Evolutionary conservation across 2,888 invertebrate genomes (phyloP), one percentile per base, ranked within the genome.

Genomic region (Rutpela maculata): DNA sequence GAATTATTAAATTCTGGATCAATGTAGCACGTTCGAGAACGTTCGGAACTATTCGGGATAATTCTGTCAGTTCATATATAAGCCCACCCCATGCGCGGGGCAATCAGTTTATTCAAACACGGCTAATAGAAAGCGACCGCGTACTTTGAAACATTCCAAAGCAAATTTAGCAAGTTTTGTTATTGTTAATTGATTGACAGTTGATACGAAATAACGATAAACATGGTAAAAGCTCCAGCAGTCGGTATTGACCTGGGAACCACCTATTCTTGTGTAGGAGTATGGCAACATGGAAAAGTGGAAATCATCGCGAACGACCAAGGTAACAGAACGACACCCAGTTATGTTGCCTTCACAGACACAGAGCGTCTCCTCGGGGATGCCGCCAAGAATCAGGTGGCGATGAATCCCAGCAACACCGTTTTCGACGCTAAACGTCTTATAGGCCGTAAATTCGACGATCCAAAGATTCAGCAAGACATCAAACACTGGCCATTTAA

Each of bases 241-340:
- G 91, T 95, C 85, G 95, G 95, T 84, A 97, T 95, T 85, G 95
- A 95, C 91, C 92, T 97, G 87, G 97, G 97, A 85, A 97, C 97
- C 31, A 97, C 96, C 9, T 97, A 94, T 90, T 96, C 96, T 67
- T 95, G 95, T 87, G 96, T 96, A 69, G 96, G 94, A 59, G 95
- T 96, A 17, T 96, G 95, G 91, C 94, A 95, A 86, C 93, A 96
- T 87, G 94, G 95, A 74, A 95, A 95, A 89, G 95, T 95, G 84
- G 95, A 96, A 88, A 95, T 96, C 81, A 95, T 96, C 87, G 95
- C 96, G 74, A 97, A 96, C 87, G 96, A 96, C 88, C 96, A 67
- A 79, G 97, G 96, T 80, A 97, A 97, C 89, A 91, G 96, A 74
- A 96, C 96, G n/a, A 97, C 96, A 55, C 96, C 96, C n/a, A 94